These are phyloP conservation scores for Griposia aprilina DNA, from an alignment of 2,888 invertebrate species.

Conservation along the genomic window DNA sequence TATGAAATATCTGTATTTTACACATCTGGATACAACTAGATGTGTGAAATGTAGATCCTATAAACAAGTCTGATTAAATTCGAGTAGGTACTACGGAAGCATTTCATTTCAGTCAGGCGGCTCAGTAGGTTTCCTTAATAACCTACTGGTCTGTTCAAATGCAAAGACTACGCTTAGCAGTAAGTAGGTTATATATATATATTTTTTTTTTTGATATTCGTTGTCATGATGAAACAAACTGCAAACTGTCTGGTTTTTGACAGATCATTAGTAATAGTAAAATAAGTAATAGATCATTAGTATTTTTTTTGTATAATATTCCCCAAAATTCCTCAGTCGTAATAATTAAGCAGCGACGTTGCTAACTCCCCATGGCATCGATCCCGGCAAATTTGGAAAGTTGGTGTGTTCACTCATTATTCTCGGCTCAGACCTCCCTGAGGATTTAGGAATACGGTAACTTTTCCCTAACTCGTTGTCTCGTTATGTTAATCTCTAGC, in stretches of 20 bases:
- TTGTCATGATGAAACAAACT: no score
- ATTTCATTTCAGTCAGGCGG: not conserved
- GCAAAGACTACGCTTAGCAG: not conserved
- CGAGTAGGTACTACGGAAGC: not conserved
- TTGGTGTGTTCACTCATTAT: conserved; percentile 79
- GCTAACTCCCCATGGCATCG: conserved; percentile 63
- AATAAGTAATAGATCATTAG: not conserved
- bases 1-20: not conserved
- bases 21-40: not conserved
- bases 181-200: not conserved
- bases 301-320: no score
- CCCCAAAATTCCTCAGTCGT: conserved; percentile 26
- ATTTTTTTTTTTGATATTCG: not conserved
- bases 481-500: conserved; percentile 79
- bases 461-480: conserved; percentile 80
- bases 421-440: conserved; percentile 72
- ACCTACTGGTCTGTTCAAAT: not conserved
- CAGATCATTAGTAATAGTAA: no score
- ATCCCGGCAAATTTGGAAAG: conserved; percentile 73
- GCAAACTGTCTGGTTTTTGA: not conserved
- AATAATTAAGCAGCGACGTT: conserved; percentile 57
- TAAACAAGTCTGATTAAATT: not conserved
- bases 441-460: conserved; percentile 75
- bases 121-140: not conserved
- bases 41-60: no score